Conservation (phyloP, 2,113 vertebrate species). For the Archilochus colubris region DNA sequence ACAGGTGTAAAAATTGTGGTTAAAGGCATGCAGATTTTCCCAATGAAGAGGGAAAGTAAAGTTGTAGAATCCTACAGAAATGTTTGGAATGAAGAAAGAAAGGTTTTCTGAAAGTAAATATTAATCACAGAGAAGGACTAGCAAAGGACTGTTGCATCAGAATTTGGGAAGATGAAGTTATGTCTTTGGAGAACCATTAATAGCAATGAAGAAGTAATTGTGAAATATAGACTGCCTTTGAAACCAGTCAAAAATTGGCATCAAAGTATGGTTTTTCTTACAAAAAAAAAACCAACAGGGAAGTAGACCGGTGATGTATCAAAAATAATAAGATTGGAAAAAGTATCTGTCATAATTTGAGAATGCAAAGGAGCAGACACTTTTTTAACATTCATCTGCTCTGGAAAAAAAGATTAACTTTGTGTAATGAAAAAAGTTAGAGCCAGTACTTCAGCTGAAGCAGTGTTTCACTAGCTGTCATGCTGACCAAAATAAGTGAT, state of each 20-base stretch:
- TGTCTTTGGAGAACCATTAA: not conserved
- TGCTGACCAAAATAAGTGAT: not conserved
- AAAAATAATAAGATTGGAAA: not conserved
- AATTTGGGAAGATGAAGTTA: not conserved
- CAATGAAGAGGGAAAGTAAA: not conserved
- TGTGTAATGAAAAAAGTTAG: not conserved
- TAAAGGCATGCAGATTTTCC: not conserved
- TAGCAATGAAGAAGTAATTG: not conserved
- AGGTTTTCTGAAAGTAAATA: not conserved
- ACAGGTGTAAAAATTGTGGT: rapidly evolving
- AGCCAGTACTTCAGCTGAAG: not conserved
- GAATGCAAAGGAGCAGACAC: not conserved
- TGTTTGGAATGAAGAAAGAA: not conserved
- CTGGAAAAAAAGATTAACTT: not conserved
- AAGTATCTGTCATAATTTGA: not conserved
- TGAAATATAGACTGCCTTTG: not conserved
- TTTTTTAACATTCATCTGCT: not conserved
- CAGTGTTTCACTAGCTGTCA: not conserved
- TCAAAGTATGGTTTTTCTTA: not conserved
- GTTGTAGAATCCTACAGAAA: not conserved
- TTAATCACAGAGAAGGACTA: not conserved
- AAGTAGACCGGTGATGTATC: not conserved
- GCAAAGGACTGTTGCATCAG: not conserved
- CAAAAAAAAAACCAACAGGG: not conserved
- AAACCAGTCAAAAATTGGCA: not conserved